Base-by-base conservation (phyloP, 2,113 vertebrate genomes). In the Caranx melampygus region DNA sequence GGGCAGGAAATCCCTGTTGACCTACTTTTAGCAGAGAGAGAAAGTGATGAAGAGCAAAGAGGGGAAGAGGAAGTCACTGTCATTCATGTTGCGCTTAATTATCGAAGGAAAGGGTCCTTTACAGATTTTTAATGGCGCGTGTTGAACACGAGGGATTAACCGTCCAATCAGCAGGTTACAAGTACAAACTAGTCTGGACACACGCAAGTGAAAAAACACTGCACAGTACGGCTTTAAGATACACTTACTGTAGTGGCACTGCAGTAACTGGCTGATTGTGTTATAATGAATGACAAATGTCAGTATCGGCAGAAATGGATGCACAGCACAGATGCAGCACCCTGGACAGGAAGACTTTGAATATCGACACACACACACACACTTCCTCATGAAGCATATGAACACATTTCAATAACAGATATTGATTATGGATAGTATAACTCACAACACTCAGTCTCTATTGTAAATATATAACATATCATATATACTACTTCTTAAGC, bases 1-100 rank as follows among this genome's bases (percentile, higher is more conserved):
- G 74, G 73, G 86, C 93, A 94, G 95, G 93, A 95, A 95, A 94
- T 92, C 82, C 89, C 83, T 89, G 90, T 77, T 94, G 94, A 94
- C 94, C 94, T 94, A 94, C 83, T 91, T 93, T 93, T 86, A 84
- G 72, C 75, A 79, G 80, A 83, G 65, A 84, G 79, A 83, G 89
- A 87, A 85, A 87, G 86, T 85, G 65, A 79, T 82, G 88, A 89
- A 87, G 86, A 79, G 9, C 79, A 34, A 1, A 37, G 83, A 87
- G 64, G 45, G 73, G 79, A 69, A 81, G 75, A 82, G 88, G 84
- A 90, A 91, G 86, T 80, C 63, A 71, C 76, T 31, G 77, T 80
- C 84, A 71, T 67, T 79, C 84, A 75, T 34, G 81, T 70, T 77
- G 71, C 31, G 7, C 72, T 79, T 54, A 55, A 68, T 86, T 80